A percentile compares a stretch with the other conserved stretches of the same genome.
These are phyloP conservation scores for Sthenelais limicola DNA, from an alignment of 2,888 invertebrate species.

Conservation along the genomic window DNA sequence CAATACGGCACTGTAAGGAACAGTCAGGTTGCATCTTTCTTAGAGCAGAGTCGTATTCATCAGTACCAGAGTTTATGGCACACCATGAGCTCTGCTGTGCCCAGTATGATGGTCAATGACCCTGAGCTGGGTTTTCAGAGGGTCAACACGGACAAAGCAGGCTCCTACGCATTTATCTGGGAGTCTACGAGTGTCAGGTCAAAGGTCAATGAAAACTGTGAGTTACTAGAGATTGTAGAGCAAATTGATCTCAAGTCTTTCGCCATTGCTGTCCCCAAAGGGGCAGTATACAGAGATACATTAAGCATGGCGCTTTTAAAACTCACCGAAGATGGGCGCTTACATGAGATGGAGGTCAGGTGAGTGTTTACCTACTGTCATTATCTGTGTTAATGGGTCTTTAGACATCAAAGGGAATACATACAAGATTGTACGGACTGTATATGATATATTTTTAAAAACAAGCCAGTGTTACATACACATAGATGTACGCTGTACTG, in stretches of 20 bases:
- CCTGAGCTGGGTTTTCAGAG: slow-evolving; percentile 63
- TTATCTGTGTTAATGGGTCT: no score
- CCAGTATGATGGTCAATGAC: slow-evolving; percentile 61
- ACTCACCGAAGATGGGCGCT: slow-evolving; percentile 62
- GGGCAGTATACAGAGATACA: slow-evolving; percentile 65
- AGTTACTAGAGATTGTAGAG: slow-evolving; percentile 74
- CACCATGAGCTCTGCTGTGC: slow-evolving; percentile 65
- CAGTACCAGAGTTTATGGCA: slow-evolving; percentile 68
- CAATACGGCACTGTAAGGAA: slow-evolving; percentile 68
- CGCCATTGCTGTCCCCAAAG: slow-evolving; percentile 67
- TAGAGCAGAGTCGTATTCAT: slow-evolving; percentile 67
- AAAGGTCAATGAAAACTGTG: slow-evolving; percentile 75
- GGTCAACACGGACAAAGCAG: slow-evolving; percentile 49
- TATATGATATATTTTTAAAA: no score
- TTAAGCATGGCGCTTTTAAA: slow-evolving; percentile 65
- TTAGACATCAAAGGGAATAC: no score
- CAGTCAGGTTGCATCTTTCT: slow-evolving; percentile 69
- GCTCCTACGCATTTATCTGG: slow-evolving; percentile 70
- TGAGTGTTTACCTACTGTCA: no score
- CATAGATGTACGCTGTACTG: no score
- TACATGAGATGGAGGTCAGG: slow-evolving; percentile 67
- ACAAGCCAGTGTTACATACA: no score
- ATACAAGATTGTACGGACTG: no score
- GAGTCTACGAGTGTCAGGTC: slow-evolving; percentile 67
- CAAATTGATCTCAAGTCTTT: slow-evolving; percentile 67